Percentiles rank a stretch among this genome's conserved stretches.
These are phyloP conservation scores for Taphrorychus bicolor DNA, from an alignment of 2,888 invertebrate species.

Conservation along the genomic window DNA sequence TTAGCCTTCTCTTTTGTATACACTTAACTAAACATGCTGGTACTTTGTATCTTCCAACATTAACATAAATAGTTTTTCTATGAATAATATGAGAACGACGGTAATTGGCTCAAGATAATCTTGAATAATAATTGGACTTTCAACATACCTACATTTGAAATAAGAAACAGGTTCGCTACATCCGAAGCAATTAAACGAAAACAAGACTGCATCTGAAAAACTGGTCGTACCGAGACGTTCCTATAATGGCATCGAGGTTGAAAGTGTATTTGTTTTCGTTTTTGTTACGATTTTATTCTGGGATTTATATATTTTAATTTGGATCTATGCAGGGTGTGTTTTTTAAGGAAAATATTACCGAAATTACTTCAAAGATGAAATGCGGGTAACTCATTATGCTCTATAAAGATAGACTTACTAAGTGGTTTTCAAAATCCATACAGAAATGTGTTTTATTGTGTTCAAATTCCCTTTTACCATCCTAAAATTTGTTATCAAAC, in stretches of 20 bases:
- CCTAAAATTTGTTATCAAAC: too few species aligned
- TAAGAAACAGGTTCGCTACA: conserved; percentile 30
- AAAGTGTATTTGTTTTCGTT: not conserved
- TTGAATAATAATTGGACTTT: conserved; percentile 29
- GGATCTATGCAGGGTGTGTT: too few species aligned
- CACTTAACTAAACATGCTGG: not conserved
- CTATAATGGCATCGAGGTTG: conserved; percentile 14
- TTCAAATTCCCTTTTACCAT: too few species aligned
- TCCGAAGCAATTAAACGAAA: conserved; percentile 29
- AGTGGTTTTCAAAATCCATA: too few species aligned
- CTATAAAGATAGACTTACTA: too few species aligned
- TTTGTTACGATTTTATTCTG: not conserved
- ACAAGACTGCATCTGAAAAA: conserved; percentile 31
- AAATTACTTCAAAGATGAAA: too few species aligned
- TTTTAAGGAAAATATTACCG: too few species aligned
- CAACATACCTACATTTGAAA: conserved; percentile 14
- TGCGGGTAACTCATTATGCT: too few species aligned
- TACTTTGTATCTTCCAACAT: not conserved
- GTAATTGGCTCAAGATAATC: conserved; percentile 32
- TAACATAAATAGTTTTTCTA: conserved; percentile 5
- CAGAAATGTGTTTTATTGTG: too few species aligned
- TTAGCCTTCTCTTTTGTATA: too few species aligned
- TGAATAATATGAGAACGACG: conserved; percentile 4
- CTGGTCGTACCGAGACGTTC: conserved; percentile 16
- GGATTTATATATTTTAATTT: too few species aligned